Conservation (phyloP, 1,140 invertebrate species). For the Hycleus phaleratus region DNA sequence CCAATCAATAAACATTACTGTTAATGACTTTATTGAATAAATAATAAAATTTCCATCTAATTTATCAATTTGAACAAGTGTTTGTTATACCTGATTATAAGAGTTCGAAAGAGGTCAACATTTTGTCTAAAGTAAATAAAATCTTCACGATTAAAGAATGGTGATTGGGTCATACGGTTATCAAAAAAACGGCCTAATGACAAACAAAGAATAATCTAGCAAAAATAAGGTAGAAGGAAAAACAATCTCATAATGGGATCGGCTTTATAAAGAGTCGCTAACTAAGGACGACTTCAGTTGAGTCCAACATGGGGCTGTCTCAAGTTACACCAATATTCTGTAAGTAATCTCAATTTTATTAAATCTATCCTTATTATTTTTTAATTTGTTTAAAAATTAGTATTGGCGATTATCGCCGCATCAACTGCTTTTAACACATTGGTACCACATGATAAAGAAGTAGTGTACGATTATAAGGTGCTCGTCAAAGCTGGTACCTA, state of each 20-base stretch:
- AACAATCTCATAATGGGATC: neutral
- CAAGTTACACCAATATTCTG: neutral
- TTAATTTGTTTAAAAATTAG: conserved; percentile 4
- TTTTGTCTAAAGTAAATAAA: no score
- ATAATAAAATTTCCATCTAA: no score
- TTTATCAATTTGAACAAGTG: no score
- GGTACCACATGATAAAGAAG: conserved; percentile 34
- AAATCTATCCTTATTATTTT: neutral
- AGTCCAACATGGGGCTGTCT: neutral
- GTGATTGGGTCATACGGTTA: neutral
- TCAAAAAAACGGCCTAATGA: neutral
- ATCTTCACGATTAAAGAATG: no score
- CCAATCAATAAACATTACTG: no score
- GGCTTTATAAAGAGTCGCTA: neutral
- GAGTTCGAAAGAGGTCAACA: no score
- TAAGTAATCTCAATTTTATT: neutral
- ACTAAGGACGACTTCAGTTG: neutral
- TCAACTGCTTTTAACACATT: conserved; percentile 19
- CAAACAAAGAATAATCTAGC: neutral
- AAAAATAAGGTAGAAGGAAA: neutral
- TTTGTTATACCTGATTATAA: no score
- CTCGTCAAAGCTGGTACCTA: conserved; percentile 36
- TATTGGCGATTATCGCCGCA: conserved; percentile 7
- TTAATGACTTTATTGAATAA: no score
- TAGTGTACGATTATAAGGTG: conserved; percentile 40